Evolutionary conservation across 2,888 invertebrate genomes (phyloP), one percentile per base, ranked within the genome.

Genomic region (Glomeris marginata): DNA sequence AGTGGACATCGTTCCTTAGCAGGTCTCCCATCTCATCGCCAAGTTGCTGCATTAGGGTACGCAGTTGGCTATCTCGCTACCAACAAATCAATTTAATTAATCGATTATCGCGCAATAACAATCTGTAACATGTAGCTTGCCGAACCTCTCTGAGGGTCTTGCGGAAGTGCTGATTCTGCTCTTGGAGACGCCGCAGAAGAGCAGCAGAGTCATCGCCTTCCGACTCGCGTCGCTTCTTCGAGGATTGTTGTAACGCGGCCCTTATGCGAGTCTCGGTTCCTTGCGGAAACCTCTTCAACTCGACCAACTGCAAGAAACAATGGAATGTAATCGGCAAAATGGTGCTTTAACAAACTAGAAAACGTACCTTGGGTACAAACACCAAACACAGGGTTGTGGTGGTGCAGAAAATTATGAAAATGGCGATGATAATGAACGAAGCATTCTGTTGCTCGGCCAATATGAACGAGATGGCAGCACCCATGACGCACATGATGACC

Each of bases 331-430:
- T 8, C 16, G 11, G 21, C 11, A 21, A 10, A 43, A 43, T 6
- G 10, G 8, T 28, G 8, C 4, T 5, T 3, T 5, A 28, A 28
- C 28, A 28, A 50, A 45, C 50, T 53, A 47, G 55, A 58, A 41
- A 8, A 54, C 64, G 71, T 73, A 88, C 92, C 81, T 95, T 94
- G 54, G 94, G 94, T 57, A 91, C 86, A 72, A 94, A 95, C 55
- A 98, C 97, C 63, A 98, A 77, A 73, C 94, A 95, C 56, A 98
- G 75, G 20, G 98, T 98, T 56, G 87, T 90, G 49, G 97, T 97
- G 54, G 98, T 97, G 72, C 95, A 95, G 74, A 97, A 95, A 68
- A 98, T 84, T 60, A 98, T 95, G 74, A 98, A 97, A 60, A 94
- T 81, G 55, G 92, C 84, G 61, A 97, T 90, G 67, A 98, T 83